These are phyloP conservation scores for Ahaetulla prasina DNA, from an alignment of 2,113 vertebrate genomes.

Conservation along the genomic window DNA sequence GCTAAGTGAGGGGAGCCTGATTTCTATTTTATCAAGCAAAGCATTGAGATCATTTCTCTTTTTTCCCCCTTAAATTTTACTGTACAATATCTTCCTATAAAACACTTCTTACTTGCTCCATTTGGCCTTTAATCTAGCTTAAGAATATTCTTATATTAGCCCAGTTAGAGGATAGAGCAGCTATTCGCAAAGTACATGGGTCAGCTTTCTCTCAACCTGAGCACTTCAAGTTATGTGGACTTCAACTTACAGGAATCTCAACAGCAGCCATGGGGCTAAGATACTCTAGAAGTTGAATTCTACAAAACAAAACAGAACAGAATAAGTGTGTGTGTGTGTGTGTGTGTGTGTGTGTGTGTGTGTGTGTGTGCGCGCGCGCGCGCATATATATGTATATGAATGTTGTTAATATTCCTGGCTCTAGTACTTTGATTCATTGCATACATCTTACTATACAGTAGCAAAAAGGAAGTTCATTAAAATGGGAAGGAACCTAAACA, in stretches of 20 bases:
- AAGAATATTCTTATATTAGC: background rate
- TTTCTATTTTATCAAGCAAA: background rate
- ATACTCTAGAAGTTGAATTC: background rate
- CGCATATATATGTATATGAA: too few relatives aligned
- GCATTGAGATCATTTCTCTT: background rate
- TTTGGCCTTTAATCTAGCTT: background rate
- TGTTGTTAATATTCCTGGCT: background rate
- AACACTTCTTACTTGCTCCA: background rate
- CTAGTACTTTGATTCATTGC: background rate
- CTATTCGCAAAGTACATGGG: background rate
- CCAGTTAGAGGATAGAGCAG: background rate
- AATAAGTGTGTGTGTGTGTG: background rate
- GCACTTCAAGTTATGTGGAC: background rate
- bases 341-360: fast-evolving
- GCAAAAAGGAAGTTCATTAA: background rate
- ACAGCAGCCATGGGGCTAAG: background rate
- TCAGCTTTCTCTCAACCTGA: background rate
- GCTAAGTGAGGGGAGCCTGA: background rate
- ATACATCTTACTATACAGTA: background rate
- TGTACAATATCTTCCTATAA: background rate
- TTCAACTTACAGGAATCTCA: background rate
- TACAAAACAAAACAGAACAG: background rate
- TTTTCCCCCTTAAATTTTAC: background rate
- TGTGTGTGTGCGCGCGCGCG: fast-evolving
- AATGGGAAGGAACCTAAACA: background rate